phyloP scores from a whole-genome alignment of 2,888 invertebrate genomes.

The Campoletis raptor region DNA sequence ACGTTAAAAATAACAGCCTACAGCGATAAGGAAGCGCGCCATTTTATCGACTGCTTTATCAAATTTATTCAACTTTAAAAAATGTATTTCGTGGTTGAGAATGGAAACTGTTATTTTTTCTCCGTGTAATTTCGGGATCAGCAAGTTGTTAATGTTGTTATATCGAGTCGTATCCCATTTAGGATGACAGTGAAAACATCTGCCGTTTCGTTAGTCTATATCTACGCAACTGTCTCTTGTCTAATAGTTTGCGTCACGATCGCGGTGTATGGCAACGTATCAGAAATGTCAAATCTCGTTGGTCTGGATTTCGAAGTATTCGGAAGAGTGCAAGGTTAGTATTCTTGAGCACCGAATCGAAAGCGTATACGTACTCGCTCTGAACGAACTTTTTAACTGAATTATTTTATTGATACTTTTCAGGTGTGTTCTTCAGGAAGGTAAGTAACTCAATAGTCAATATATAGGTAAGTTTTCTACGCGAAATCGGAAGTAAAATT shows the following conservation, averaged over 20 bases:
- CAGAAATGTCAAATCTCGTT: slow-evolving; percentile 75
- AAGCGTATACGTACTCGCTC: not conserved
- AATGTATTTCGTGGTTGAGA: not conserved
- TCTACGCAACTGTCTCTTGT: slow-evolving; percentile 27
- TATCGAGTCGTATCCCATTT: not conserved
- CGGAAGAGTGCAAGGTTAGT: slow-evolving; percentile 83
- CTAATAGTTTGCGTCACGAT: slow-evolving; percentile 48
- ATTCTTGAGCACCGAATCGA: not conserved
- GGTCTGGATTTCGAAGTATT: slow-evolving; percentile 84
- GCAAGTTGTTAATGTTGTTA: not conserved
- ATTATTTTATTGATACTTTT: slow-evolving; percentile 64
- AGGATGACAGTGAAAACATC: slow-evolving; percentile 40
- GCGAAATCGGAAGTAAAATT: not conserved
- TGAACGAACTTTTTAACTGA: not conserved
- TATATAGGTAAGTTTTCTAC: not conserved
- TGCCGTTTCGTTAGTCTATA: not conserved
- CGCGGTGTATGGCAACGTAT: slow-evolving; percentile 10
- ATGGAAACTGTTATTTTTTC: too few species aligned
- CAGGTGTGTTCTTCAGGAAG: slow-evolving; percentile 85
- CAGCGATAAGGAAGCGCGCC: not conserved
- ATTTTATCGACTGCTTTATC: not conserved
- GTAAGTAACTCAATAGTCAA: slow-evolving; percentile 73
- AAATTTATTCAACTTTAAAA: not conserved
- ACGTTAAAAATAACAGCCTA: not conserved
- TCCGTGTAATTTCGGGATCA: not conserved